Conservation (phyloP, 2,797 vertebrate genomes). For the Poecile montanus region DNA sequence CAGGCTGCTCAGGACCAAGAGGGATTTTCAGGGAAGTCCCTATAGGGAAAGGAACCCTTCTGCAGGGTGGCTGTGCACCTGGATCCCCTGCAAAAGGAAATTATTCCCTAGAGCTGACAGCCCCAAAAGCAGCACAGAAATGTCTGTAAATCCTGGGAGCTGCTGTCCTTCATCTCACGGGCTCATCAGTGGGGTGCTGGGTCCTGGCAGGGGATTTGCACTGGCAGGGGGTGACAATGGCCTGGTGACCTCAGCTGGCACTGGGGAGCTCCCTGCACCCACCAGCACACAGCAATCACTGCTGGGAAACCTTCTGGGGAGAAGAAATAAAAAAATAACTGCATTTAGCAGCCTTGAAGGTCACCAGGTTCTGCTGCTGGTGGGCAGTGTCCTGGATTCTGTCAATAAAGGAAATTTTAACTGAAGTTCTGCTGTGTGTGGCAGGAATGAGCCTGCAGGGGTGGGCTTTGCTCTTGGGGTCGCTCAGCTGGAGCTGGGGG, state of each 20-base stretch:
- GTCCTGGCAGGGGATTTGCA: constrained; percentile 60
- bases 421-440: background rate
- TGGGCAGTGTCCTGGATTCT: background rate
- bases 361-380: background rate
- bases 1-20: background rate
- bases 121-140: background rate
- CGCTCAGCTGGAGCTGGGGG: accelerated
- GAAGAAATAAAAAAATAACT: background rate
- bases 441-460: accelerated
- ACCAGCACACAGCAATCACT: background rate
- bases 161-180: background rate
- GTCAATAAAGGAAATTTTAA: background rate
- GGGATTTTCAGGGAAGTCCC: background rate
- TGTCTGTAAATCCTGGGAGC: constrained; percentile 56
- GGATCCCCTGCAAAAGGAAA: background rate
- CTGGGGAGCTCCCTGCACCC: background rate
- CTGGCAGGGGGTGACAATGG: constrained; percentile 50
- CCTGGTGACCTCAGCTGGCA: constrained; percentile 38
- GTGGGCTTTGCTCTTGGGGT: background rate
- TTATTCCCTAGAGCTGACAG: background rate
- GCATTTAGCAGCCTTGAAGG: background rate
- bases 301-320: background rate
- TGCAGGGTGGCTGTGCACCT: background rate
- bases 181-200: background rate
- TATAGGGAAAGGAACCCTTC: background rate